A percentile compares a stretch with the other conserved stretches of the same genome.
These are phyloP conservation scores for Drosophila pseudotakahashii DNA, from an alignment of 2,888 invertebrate species.

Conservation along the genomic window DNA sequence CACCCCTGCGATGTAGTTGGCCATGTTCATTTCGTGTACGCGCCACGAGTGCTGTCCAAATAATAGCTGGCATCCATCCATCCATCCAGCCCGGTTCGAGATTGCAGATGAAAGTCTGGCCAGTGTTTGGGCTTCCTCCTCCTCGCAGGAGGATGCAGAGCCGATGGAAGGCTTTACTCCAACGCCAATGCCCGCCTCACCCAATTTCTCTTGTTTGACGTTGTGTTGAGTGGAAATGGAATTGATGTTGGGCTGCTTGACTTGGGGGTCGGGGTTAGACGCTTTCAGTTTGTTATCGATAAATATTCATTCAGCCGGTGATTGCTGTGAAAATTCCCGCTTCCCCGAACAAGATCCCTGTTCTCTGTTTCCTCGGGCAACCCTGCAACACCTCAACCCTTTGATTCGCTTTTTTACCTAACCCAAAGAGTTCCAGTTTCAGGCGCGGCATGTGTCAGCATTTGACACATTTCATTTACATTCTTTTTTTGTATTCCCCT, in stretches of 20 bases:
- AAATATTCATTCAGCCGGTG: conserved; percentile 39
- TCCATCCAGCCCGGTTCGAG: conserved; percentile 24
- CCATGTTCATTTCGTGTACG: conserved; percentile 57
- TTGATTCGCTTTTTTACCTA: conserved; percentile 5
- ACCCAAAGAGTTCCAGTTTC: conserved; percentile 15
- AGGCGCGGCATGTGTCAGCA: conserved; percentile 55
- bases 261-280: conserved; percentile 8
- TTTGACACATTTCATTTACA: conserved; percentile 73
- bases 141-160: conserved; percentile 15
- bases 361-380: conserved; percentile 8
- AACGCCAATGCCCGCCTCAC: conserved; percentile 6
- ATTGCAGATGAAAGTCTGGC: conserved; percentile 28
- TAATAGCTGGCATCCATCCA: conserved; percentile 45
- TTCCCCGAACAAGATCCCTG: not conserved
- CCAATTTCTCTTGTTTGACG: conserved; percentile 36
- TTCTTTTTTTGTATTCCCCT: conserved; percentile 18
- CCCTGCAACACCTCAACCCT: not conserved
- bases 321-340: conserved; percentile 15
- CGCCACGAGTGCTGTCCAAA: conserved; percentile 64
- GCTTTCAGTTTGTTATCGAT: conserved; percentile 38
- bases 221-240: conserved; percentile 41
- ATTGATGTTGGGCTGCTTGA: conserved; percentile 20
- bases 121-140: conserved; percentile 4
- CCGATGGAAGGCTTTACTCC: conserved; percentile 4
- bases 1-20: conserved; percentile 31